Conservation (phyloP, 92 coral and sea anemone genomes). For the Porites evermanni region DNA sequence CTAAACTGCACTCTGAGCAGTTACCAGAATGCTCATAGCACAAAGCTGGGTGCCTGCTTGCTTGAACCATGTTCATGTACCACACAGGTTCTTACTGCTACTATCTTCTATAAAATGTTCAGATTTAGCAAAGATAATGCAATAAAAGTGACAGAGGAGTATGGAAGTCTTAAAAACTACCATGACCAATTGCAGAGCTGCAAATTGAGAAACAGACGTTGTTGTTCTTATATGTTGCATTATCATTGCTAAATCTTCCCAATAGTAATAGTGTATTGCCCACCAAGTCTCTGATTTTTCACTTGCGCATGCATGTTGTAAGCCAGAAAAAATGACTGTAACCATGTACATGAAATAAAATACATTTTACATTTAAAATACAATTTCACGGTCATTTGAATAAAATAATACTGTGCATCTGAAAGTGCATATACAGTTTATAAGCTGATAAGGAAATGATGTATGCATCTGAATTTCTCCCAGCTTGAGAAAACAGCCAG, state of each 20-base stretch:
- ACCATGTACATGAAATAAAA: conserved; percentile 1
- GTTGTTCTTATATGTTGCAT: too few relatives aligned
- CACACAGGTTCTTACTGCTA: background rate
- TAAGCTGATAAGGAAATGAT: too few relatives aligned
- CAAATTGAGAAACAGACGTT: too few relatives aligned
- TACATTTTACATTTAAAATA: background rate
- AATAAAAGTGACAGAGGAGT: too few relatives aligned
- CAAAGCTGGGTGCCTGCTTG: background rate
- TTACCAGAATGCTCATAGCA: background rate
- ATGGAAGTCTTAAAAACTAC: too few relatives aligned
- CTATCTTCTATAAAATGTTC: background rate
- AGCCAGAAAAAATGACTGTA: background rate
- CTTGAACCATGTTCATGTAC: background rate
- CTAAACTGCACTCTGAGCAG: background rate
- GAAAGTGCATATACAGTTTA: background rate
- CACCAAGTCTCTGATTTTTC: background rate
- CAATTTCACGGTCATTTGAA: background rate
- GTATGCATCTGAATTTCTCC: too few relatives aligned
- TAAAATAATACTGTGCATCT: background rate
- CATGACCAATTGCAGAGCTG: too few relatives aligned
- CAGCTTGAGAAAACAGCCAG: too few relatives aligned
- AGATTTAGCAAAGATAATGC: background rate
- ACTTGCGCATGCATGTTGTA: background rate
- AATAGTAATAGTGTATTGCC: too few relatives aligned
- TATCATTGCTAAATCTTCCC: too few relatives aligned